Evolutionary conservation across 2,113 vertebrate species (phyloP).

Genomic region (Myxocyprinus asiaticus): DNA sequence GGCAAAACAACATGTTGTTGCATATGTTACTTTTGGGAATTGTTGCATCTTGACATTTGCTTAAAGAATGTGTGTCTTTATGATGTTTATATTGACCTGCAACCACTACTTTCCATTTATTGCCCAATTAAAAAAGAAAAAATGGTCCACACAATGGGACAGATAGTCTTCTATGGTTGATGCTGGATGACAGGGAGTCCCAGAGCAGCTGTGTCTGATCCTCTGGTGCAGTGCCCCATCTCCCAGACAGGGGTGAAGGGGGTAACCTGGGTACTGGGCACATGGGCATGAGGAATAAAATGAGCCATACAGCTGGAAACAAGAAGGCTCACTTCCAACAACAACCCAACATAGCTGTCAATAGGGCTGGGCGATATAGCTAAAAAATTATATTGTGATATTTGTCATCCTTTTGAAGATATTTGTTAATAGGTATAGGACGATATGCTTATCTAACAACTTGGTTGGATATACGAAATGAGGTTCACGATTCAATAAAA

Average conservation of each 20-base stretch:
- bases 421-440: no score
- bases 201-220: conserved; percentile 28
- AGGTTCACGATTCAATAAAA: no score
- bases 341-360: no score
- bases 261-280: conserved; percentile 4
- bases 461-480: no score
- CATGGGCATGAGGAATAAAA: conserved; percentile 2
- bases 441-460: no score
- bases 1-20: not conserved
- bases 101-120: conserved; percentile 6
- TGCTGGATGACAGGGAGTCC: conserved; percentile 4
- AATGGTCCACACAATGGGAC: not conserved
- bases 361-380: no score
- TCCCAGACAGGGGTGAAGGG: not conserved
- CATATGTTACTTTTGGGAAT: not conserved
- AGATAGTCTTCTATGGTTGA: not conserved
- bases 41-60: not conserved
- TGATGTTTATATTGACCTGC: not conserved
- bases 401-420: no score
- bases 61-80: not conserved
- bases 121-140: not conserved
- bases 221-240: not conserved
- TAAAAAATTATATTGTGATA: no score
- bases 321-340: not conserved
- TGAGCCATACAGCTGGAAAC: not conserved